Evolutionary conservation across 2,113 vertebrate genomes (phyloP).

Genomic region (Neoarius graeffei): DNA sequence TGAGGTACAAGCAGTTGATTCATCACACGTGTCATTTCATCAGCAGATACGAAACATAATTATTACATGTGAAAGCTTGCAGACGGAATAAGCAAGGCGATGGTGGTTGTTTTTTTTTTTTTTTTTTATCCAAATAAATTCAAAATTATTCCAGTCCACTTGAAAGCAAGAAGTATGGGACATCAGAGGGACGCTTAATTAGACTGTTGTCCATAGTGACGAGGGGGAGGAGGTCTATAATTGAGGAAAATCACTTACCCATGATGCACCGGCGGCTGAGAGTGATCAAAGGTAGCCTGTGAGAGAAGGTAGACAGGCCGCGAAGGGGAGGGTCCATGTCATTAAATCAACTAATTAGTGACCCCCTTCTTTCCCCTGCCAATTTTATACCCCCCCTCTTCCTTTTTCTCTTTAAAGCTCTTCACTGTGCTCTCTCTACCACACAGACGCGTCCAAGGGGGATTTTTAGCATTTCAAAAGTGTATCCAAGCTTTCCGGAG

Average conservation of each 20-base stretch:
- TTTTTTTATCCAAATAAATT: conserved; percentile 6
- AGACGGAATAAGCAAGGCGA: conserved; percentile 7
- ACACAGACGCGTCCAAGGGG: conserved; percentile 65
- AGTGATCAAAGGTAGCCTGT: conserved; percentile 50
- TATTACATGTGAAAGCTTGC: conserved; percentile 37
- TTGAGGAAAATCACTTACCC: conserved; percentile 48
- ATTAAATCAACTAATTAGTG: conserved; percentile 78
- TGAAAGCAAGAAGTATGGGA: conserved; percentile 6
- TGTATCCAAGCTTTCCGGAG: conserved; percentile 68
- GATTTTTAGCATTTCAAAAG: conserved; percentile 79
- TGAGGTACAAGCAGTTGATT: conserved; percentile 55
- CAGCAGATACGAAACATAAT: conserved; percentile 14
- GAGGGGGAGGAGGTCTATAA: conserved; percentile 32
- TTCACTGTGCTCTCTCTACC: conserved; percentile 66
- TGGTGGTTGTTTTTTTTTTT: background rate
- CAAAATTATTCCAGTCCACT: conserved; percentile 12
- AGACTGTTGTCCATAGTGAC: conserved; percentile 36
- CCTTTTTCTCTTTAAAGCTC: conserved; percentile 55
- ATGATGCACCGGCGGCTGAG: conserved; percentile 47
- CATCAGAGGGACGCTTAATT: conserved; percentile 45
- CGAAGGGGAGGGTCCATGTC: conserved; percentile 58
- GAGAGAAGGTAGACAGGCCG: conserved; percentile 48
- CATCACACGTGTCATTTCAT: conserved; percentile 21
- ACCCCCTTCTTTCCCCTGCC: conserved; percentile 68
- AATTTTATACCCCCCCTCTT: conserved; percentile 67